Percentiles rank a stretch among this genome's conserved stretches.
Evolutionary conservation across 2,797 vertebrate genomes (phyloP).

Genomic region (Melanotaenia maccullochi): DNA sequence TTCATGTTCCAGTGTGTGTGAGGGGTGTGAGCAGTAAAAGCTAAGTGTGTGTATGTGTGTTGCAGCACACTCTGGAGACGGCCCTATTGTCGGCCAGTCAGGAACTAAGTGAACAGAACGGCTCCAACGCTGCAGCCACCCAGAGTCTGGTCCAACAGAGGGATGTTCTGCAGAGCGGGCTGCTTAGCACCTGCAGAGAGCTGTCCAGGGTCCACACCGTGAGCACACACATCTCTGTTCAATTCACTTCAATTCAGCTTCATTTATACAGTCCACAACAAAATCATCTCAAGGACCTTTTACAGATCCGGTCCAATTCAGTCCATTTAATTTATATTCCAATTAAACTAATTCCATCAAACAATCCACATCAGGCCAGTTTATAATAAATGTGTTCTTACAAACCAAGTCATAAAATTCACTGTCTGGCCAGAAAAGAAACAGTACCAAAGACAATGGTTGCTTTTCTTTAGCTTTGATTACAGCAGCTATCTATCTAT

Average conservation of each 20-base stretch:
- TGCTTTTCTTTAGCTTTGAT: too few relatives aligned
- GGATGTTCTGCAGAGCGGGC: conserved; percentile 93
- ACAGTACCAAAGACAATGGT: too few relatives aligned
- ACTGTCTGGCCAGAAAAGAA: too few relatives aligned
- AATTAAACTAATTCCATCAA: too few relatives aligned
- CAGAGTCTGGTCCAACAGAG: conserved; percentile 92
- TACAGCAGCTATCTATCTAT: too few relatives aligned
- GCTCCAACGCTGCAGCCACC: conserved; percentile 82
- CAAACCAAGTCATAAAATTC: too few relatives aligned
- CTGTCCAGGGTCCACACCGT: conserved; percentile 89
- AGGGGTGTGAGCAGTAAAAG: background rate
- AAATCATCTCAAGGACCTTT: too few relatives aligned
- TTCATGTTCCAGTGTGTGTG: conserved; percentile 1
- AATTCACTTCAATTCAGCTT: background rate
- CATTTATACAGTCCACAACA: too few relatives aligned
- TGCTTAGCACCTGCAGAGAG: conserved; percentile 95
- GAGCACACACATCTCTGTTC: conserved; percentile 60
- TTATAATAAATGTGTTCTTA: too few relatives aligned
- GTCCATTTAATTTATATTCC: too few relatives aligned
- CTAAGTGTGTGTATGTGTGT: conserved; percentile 9
- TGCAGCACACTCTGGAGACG: conserved; percentile 95
- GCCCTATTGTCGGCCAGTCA: conserved; percentile 95
- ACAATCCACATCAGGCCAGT: too few relatives aligned
- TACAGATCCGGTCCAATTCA: too few relatives aligned
- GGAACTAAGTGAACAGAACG: conserved; percentile 91